Percentiles rank a stretch among this genome's conserved stretches.
phyloP scores from a whole-genome alignment of 2,888 invertebrate species.

The Dolomedes plantarius region DNA sequence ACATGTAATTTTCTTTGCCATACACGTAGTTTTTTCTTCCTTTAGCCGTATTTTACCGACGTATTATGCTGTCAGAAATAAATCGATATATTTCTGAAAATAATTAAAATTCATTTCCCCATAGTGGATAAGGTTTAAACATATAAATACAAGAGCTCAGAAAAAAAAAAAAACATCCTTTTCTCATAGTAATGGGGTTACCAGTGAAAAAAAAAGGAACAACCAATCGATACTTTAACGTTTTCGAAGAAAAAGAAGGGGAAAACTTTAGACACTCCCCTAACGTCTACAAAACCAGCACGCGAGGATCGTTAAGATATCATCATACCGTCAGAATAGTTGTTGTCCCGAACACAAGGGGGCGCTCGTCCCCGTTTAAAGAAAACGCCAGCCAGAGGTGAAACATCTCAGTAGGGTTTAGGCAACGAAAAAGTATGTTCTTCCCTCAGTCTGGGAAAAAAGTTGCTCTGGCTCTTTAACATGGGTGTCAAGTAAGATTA shows the following conservation, averaged over 20 bases:
- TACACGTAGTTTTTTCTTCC: no score
- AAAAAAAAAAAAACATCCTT: no score
- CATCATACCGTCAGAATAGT: background rate
- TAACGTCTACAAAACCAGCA: conserved; percentile 1
- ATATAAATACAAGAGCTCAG: no score
- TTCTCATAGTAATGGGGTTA: no score
- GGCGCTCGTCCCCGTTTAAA: background rate
- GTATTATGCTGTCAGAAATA: no score
- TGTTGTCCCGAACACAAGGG: background rate
- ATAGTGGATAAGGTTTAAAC: no score
- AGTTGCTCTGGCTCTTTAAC: background rate
- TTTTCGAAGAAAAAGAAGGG: background rate
- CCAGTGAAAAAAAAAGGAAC: background rate
- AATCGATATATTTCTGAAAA: no score
- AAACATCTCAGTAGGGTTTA: background rate
- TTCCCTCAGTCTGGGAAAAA: background rate
- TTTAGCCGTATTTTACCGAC: no score
- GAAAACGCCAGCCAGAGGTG: background rate
- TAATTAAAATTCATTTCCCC: no score
- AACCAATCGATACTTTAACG: background rate
- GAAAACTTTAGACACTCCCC: conserved; percentile 5
- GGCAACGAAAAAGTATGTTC: background rate
- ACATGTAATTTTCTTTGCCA: no score
- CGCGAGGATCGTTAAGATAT: conserved; percentile 8
- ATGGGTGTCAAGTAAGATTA: background rate